Conservation (phyloP, 2,113 vertebrate genomes). For the Acanthochromis polyacanthus region DNA sequence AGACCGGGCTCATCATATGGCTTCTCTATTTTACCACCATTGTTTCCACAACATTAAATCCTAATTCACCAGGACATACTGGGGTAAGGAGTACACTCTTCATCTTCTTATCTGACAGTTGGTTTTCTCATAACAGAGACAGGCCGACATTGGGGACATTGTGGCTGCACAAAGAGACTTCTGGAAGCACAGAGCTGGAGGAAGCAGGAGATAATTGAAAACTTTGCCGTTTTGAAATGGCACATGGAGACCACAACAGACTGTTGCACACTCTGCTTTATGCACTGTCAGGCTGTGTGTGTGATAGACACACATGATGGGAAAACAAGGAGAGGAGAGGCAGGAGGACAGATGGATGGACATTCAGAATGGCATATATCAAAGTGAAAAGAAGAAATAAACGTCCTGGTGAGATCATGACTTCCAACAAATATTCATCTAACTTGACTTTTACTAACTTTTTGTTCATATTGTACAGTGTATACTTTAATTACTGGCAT, state of each 20-base stretch:
- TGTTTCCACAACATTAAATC: constrained; percentile 75
- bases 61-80: constrained; percentile 58
- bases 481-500: neutral
- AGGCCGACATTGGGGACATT: constrained; percentile 37
- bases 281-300: constrained; percentile 19
- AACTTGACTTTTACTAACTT: too few species aligned
- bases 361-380: too few species aligned
- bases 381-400: too few species aligned
- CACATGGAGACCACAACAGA: constrained; percentile 40
- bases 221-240: constrained; percentile 43
- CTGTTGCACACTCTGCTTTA: neutral
- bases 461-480: too few species aligned
- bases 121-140: constrained; percentile 40
- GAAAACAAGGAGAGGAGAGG: neutral
- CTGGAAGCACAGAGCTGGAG: constrained; percentile 11
- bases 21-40: constrained; percentile 64
- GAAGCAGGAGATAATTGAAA: constrained; percentile 53
- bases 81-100: constrained; percentile 35
- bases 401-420: too few species aligned
- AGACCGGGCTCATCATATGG: constrained; percentile 56
- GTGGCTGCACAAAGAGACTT: constrained; percentile 48
- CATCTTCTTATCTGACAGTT: constrained; percentile 41
- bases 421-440: too few species aligned
- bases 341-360: too few species aligned
- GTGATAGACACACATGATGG: constrained; percentile 18